Evolutionary conservation across 2,797 vertebrate species (phyloP).

Genomic region (Gadopsis marmoratus): DNA sequence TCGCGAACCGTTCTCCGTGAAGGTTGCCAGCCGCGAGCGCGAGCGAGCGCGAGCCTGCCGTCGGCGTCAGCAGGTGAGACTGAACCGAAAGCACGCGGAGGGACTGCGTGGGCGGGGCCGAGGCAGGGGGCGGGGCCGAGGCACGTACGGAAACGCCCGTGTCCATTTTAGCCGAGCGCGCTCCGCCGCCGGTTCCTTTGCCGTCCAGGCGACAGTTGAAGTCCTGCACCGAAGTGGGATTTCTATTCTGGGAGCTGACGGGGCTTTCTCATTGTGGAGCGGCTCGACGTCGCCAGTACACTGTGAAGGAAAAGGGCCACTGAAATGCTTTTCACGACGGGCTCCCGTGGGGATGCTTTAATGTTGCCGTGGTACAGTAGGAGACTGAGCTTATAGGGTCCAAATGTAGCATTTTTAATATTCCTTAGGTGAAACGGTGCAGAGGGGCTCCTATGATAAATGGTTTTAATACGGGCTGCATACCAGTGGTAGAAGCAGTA

Average conservation of each 20-base stretch:
- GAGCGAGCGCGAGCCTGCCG: conserved; percentile 18
- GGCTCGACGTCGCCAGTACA: conserved; percentile 38
- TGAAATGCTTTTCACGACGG: conserved; percentile 29
- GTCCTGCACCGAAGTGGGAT: conserved; percentile 37
- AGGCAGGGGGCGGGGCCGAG: no score
- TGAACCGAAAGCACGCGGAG: conserved; percentile 47
- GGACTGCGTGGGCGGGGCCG: conserved; percentile 41
- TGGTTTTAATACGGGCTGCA: background rate
- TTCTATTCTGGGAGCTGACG: conserved; percentile 71
- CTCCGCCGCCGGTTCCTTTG: background rate
- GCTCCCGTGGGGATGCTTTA: conserved; percentile 18
- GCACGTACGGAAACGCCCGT: background rate
- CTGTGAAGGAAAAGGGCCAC: conserved; percentile 26
- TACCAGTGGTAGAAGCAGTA: background rate
- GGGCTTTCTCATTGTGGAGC: conserved; percentile 49
- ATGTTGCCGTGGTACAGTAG: background rate
- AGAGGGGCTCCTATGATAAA: background rate
- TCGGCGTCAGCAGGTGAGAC: conserved; percentile 76
- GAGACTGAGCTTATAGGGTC: background rate
- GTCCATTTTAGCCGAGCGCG: background rate
- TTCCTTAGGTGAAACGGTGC: background rate
- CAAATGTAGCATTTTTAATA: background rate
- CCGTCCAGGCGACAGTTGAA: conserved; percentile 5
- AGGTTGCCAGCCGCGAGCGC: background rate
- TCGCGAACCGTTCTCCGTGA: background rate